Evolutionary conservation across 2,888 invertebrate genomes (phyloP).

Genomic region (Temnothorax unifasciatus): DNA sequence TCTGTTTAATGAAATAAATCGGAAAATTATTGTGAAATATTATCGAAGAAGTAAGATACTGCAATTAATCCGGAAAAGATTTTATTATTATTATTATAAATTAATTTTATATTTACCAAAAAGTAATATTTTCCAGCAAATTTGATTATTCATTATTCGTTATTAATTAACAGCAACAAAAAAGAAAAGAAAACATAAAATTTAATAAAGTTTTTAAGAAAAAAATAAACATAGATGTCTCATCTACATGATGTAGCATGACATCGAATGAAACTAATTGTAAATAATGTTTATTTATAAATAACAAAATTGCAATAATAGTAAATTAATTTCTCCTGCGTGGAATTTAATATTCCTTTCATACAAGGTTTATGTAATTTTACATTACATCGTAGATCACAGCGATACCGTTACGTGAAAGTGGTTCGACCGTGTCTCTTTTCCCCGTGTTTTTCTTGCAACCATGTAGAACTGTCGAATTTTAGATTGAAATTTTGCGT

Average conservation of each 20-base stretch:
- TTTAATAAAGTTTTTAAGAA: not conserved
- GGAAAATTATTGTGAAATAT: not conserved
- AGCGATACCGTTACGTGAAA: constrained; percentile 64
- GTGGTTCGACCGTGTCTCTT: constrained; percentile 49
- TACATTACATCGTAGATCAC: constrained; percentile 63
- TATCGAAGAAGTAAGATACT: not conserved
- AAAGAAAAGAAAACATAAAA: not conserved
- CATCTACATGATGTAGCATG: not conserved
- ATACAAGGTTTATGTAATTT: constrained; percentile 31
- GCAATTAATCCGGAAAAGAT: not conserved
- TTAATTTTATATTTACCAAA: not conserved
- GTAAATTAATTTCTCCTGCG: not conserved
- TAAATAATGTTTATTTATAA: not conserved
- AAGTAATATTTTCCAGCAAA: not conserved
- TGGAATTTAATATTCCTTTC: constrained; percentile 2
- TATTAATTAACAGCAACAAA: not conserved
- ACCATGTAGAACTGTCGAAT: constrained; percentile 1
- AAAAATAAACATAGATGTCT: not conserved
- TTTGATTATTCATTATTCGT: not conserved
- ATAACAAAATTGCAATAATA: not conserved
- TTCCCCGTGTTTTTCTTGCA: not conserved
- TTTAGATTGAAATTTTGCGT: constrained; percentile 15
- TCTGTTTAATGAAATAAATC: not conserved
- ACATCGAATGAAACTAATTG: not conserved
- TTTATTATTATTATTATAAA: not conserved